Percentiles rank a stretch among this genome's conserved stretches.
Conservation (phyloP, 2,113 vertebrate genomes). For the Megalops atlanticus region DNA sequence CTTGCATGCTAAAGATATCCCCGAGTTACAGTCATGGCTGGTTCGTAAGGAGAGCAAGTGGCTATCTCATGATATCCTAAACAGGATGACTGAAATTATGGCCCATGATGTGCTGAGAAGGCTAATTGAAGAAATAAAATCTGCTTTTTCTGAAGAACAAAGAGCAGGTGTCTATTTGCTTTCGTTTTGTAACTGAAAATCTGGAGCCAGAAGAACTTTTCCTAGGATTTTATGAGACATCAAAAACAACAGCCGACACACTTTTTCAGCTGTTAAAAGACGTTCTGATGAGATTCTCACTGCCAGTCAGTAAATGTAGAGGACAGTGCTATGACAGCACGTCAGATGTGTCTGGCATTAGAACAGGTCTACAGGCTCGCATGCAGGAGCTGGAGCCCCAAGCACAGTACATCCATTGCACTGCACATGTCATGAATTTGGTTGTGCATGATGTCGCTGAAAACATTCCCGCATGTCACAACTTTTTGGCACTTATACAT, state of each 20-base stretch:
- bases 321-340: conserved; percentile 6
- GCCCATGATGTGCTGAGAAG: no score
- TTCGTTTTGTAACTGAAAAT: no score
- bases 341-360: conserved; percentile 5
- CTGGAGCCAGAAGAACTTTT: no score
- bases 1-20: neutral
- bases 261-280: no score
- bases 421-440: neutral
- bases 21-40: neutral
- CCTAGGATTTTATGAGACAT: no score
- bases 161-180: no score
- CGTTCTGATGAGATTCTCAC: conserved; percentile 15
- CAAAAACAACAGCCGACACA: no score
- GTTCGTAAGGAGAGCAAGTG: neutral
- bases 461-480: neutral
- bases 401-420: neutral
- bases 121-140: no score
- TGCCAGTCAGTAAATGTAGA: conserved; percentile 5
- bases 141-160: no score
- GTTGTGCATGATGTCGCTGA: neutral
- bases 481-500: neutral
- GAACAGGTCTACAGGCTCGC: neutral
- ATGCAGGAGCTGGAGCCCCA: no score
- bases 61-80: neutral
- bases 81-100: neutral